A percentile compares a stretch with the other conserved stretches of the same genome.
These are phyloP conservation scores for Octopus sinensis DNA, from an alignment of 1,140 invertebrate genomes.

Conservation along the genomic window DNA sequence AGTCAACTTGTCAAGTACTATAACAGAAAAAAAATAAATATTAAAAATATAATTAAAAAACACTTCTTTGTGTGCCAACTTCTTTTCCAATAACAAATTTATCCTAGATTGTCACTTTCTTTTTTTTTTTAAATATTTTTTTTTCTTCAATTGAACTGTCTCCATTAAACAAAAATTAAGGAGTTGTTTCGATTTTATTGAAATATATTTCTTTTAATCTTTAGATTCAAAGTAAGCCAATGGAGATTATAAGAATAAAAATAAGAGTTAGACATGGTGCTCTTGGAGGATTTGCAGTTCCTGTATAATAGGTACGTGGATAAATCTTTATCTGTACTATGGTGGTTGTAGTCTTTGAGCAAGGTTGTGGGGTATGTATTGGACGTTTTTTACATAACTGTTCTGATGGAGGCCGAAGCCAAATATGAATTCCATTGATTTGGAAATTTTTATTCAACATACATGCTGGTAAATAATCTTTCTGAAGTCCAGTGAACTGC, in stretches of 20 bases:
- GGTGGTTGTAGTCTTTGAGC: constrained; percentile 1
- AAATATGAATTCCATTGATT: constrained; percentile 41
- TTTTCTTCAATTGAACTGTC: too few species aligned
- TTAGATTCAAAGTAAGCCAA: constrained; percentile 2
- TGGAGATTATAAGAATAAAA: not conserved
- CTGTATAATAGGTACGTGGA: not conserved
- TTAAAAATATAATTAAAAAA: too few species aligned
- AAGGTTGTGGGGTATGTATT: not conserved
- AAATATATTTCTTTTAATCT: not conserved
- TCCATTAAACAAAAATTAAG: too few species aligned
- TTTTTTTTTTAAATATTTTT: too few species aligned
- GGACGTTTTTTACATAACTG: constrained; percentile 7
- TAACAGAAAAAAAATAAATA: too few species aligned
- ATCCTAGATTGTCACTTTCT: too few species aligned
- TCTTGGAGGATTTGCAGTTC: not conserved
- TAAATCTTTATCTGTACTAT: not conserved
- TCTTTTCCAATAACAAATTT: too few species aligned
- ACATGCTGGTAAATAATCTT: constrained; percentile 37
- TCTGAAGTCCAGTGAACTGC: constrained; percentile 39
- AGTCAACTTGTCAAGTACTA: too few species aligned
- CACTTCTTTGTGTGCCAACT: too few species aligned
- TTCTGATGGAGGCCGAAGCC: constrained; percentile 27
- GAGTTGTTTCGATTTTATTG: too few species aligned
- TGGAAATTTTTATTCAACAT: constrained; percentile 41
- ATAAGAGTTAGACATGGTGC: not conserved